Conservation (phyloP, 1,140 invertebrate genomes). For the Drosophila virilis region DNA sequence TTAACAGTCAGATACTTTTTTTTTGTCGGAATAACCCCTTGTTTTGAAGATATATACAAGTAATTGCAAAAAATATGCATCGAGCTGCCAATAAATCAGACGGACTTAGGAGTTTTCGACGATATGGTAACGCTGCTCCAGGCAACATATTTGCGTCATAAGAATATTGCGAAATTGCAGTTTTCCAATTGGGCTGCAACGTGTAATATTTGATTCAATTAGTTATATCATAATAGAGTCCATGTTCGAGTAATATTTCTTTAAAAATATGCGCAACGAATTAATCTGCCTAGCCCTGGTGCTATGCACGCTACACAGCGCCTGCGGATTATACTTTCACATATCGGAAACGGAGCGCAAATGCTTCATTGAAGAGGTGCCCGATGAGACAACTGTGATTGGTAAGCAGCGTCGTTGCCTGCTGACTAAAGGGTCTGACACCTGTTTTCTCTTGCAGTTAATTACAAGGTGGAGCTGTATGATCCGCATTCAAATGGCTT, state of each 20-base stretch:
- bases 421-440: not conserved
- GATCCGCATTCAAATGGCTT: slow-evolving; percentile 96
- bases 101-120: too few species aligned
- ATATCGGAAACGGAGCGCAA: slow-evolving; percentile 99
- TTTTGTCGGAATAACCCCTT: too few species aligned
- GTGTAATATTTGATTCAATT: too few species aligned
- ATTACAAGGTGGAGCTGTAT: slow-evolving; percentile 98
- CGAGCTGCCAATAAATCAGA: too few species aligned
- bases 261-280: slow-evolving; percentile 63
- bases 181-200: too few species aligned
- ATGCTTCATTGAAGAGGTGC: slow-evolving; percentile 99
- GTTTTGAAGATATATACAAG: too few species aligned
- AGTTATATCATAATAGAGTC: slow-evolving; percentile 36
- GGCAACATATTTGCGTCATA: too few species aligned
- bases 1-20: too few species aligned
- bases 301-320: slow-evolving; percentile 65
- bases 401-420: slow-evolving; percentile 86
- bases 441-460: slow-evolving; percentile 88
- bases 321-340: slow-evolving; percentile 94
- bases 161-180: too few species aligned
- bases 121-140: too few species aligned
- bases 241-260: slow-evolving; percentile 30
- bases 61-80: too few species aligned
- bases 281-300: slow-evolving; percentile 62
- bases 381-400: slow-evolving; percentile 99